These are phyloP conservation scores for Sebastes taczanowskii DNA, from an alignment of 2,797 vertebrate genomes.

Conservation along the genomic window DNA sequence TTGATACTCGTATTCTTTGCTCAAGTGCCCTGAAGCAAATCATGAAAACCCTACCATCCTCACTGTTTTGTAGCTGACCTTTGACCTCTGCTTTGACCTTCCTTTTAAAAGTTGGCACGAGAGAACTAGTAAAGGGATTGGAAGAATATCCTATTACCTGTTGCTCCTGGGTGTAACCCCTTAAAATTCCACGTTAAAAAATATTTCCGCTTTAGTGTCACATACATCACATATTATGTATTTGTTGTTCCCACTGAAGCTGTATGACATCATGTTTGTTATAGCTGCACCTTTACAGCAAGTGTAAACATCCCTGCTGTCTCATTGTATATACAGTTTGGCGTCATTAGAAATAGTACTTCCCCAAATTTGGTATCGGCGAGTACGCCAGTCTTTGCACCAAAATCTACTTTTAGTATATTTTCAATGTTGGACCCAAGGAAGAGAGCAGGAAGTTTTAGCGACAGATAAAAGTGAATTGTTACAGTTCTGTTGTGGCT, in stretches of 20 bases:
- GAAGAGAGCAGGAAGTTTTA: neutral
- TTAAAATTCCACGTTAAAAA: neutral
- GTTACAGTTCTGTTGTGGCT: neutral
- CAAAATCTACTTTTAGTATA: neutral
- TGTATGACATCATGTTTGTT: neutral
- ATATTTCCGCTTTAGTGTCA: neutral
- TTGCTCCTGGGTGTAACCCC: neutral
- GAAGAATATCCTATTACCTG: constrained; percentile 4
- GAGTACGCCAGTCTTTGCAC: too few species aligned
- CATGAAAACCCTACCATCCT: neutral
- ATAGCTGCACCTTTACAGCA: neutral
- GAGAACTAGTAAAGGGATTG: neutral
- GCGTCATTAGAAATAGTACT: neutral
- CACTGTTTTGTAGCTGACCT: neutral
- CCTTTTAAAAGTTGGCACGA: neutral
- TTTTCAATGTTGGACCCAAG: neutral
- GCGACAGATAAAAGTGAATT: neutral
- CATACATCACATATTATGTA: neutral
- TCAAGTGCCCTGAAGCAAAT: neutral
- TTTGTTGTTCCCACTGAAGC: neutral
- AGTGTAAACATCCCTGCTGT: neutral
- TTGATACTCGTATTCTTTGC: neutral
- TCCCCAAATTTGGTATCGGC: too few species aligned
- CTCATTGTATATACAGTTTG: neutral
- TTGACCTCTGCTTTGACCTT: constrained; percentile 15